phyloP scores from a whole-genome alignment of 2,797 vertebrate genomes.

The Odontamblyopus rebecca region DNA sequence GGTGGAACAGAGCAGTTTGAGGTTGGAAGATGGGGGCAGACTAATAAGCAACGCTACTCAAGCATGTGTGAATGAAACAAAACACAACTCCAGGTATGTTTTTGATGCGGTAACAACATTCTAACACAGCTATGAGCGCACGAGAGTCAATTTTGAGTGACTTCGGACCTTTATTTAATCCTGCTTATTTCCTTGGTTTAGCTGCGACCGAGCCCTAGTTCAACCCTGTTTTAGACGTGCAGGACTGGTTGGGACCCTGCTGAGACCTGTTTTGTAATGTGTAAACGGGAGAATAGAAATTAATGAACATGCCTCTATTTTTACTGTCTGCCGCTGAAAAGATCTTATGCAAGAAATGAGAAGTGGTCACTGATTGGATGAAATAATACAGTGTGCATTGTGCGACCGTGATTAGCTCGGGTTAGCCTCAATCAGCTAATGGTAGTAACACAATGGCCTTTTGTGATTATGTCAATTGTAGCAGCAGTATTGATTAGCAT shows the following conservation, averaged over 20 bases:
- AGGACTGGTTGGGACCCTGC: not conserved
- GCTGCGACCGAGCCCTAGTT: not conserved
- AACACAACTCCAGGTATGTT: too few relatives aligned
- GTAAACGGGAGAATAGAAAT: not conserved
- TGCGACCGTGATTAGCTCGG: conserved; percentile 45
- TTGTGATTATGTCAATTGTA: conserved; percentile 7
- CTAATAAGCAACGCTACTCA: too few relatives aligned
- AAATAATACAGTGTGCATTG: conserved; percentile 48
- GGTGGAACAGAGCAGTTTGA: too few relatives aligned
- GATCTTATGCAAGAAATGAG: conserved; percentile 41
- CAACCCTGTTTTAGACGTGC: not conserved
- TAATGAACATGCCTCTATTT: conserved; percentile 21
- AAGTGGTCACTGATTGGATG: conserved; percentile 55
- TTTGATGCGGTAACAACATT: too few relatives aligned
- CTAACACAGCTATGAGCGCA: too few relatives aligned
- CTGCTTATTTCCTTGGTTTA: not conserved
- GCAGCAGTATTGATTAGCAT: conserved; percentile 8
- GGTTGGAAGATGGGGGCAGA: too few relatives aligned
- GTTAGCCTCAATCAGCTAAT: conserved; percentile 29
- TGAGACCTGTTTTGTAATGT: not conserved
- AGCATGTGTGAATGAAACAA: too few relatives aligned
- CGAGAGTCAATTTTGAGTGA: too few relatives aligned
- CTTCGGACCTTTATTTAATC: not conserved
- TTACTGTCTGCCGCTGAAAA: conserved; percentile 21
- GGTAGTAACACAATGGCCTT: conserved; percentile 10